A percentile compares a stretch with the other conserved stretches of the same genome.
phyloP scores from a whole-genome alignment of 2,113 vertebrate species.

The Leucosticte australis region DNA sequence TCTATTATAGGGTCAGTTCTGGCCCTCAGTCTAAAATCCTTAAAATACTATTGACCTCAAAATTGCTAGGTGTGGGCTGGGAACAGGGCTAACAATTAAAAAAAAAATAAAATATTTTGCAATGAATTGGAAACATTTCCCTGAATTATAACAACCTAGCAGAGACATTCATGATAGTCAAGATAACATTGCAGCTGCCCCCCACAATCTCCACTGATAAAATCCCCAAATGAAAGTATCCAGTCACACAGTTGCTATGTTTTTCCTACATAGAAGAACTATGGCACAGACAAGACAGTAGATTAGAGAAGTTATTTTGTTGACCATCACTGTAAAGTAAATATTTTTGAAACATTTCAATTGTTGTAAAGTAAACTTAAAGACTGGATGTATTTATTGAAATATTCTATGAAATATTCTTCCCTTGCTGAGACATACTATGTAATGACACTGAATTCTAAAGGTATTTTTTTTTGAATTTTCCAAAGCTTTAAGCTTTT shows the following conservation, averaged over 20 bases:
- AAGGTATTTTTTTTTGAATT: not conserved
- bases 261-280: not conserved
- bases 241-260: not conserved
- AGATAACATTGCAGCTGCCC: not conserved
- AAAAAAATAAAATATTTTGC: not conserved
- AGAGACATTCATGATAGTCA: not conserved
- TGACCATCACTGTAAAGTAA: not conserved
- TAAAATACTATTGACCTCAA: not conserved
- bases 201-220: not conserved
- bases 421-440: not conserved
- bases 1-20: not conserved
- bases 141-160: not conserved
- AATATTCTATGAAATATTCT: not conserved
- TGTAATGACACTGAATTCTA: not conserved
- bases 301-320: not conserved
- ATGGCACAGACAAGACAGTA: not conserved
- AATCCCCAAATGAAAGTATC: not conserved
- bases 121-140: not conserved
- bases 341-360: not conserved
- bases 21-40: not conserved
- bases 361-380: not conserved
- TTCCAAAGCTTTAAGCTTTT: not conserved
- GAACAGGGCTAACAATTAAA: not conserved
- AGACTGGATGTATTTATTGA: not conserved
- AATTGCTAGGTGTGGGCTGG: not conserved